Evolutionary conservation across 2,113 vertebrate species (phyloP), one percentile per base, ranked within the genome.

Genomic region (Choloepus hoffmanni): DNA sequence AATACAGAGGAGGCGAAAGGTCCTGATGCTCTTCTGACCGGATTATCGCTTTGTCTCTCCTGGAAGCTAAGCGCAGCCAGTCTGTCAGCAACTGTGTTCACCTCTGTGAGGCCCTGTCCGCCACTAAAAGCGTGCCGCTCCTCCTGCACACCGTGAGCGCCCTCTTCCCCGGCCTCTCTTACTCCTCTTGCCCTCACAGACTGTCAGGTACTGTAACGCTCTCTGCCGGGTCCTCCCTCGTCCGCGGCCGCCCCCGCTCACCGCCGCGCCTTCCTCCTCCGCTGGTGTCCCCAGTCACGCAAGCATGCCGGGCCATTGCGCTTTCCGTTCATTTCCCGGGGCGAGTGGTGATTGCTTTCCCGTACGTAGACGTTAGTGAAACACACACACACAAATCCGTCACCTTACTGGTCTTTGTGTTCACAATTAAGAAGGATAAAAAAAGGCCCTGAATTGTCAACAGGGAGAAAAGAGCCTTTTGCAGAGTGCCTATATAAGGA

Each of bases 21-120:
- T 97, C 67, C 89, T 30, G 2, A 74, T 68, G 14, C 90, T 92
- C 72, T 96, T 94, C 96, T 98, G 97, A 98, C 86, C 0, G 96
- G 96, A 98, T 45, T 98, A 19, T 98, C 98, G 96, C 98, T 99
- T 98, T 98, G 92, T 98, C 97, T 99, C 97, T 98, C 97, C 96
- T 95, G 99, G 98, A 99, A 99, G 99, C 99, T 98, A 99, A 99
- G 99, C 99, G 99, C 99, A 99, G 99, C 99, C 99, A 99, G 98
- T 99, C 99, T 99, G 99, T 99, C 99, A 99, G 99, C 99, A 99
- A 99, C 99, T 99, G 99, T 99, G 99, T 98, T 86, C 99, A 99
- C 98, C 99, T 99, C 85, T 99, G 98, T 98, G 99, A 99, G 99
- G 98, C 99, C 99, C 99, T 99, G 98, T 99, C 99, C 97, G 97